Base-by-base conservation (phyloP, 2,797 vertebrate species). In the Corythornis leucogaster region DNA sequence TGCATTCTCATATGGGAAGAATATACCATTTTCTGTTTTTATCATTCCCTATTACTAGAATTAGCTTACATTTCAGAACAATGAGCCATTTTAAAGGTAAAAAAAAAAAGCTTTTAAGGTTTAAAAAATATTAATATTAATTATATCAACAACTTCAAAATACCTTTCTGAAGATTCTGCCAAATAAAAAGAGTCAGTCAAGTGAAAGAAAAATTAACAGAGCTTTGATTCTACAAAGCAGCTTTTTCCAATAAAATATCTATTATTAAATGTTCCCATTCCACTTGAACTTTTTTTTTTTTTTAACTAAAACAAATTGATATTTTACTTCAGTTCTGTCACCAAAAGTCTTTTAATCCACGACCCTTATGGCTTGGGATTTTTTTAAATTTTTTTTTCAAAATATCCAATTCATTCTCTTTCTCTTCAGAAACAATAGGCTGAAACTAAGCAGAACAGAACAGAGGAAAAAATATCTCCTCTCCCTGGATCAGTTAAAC, bases 91-190 rank as follows among this genome's bases (percentile, higher is more conserved):
- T 91, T 59, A 38, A 83, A 51, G 16, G 38, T 38, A 38, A 11
- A 57, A 84, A 84, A 91, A 94, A 92, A 94, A 59, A 55, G 6
- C 38, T 38, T 62, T 76, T 19, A 40, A n/a, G 5, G 5, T 79
- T 92, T 93, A 5, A 84, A 76, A 95, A 90, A 76, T 46, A 14
- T 54, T 84, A 57, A 16, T 76, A 79, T 38, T 1, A 76, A 94
- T 84, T 71, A 51, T 58, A 58, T 50, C 20, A 82, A 61, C 15
- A 55, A 31, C 55, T 85, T 87, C 50, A 85, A 85, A 87, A 80
- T 58, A 70, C 18, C 35, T 74, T 83, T 80, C 50, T 80, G 73
- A 94, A 59, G n/a, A 79, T 76, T 80, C 35, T 88, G 51, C 12
- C 51, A 84, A 87, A 61, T 64, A 8, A 77, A 78, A 70, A 77